Evolutionary conservation across 2,888 invertebrate genomes (phyloP).

Genomic region (Mythimna albipuncta): DNA sequence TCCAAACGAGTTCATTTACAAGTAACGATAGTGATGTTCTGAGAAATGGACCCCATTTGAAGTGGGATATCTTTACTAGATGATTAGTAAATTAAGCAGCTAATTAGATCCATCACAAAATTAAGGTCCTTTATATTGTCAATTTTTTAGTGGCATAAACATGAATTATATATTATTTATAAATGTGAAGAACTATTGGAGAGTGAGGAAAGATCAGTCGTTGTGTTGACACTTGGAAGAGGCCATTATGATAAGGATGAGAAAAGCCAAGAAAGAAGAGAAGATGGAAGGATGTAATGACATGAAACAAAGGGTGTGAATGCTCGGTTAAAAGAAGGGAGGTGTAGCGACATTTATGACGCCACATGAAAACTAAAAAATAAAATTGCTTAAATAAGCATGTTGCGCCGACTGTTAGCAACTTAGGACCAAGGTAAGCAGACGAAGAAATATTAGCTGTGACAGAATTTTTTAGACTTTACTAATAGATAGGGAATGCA

Average conservation of each 20-base stretch:
- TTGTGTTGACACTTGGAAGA: too few relatives aligned
- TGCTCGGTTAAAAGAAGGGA: too few relatives aligned
- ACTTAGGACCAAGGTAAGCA: neutral
- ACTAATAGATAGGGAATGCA: neutral
- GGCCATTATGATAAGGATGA: too few relatives aligned
- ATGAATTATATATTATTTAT: too few relatives aligned
- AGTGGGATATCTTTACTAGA: neutral
- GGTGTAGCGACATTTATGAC: too few relatives aligned
- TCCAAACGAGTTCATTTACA: conserved; percentile 18
- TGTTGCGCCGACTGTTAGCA: neutral
- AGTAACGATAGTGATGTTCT: neutral
- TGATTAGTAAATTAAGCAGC: neutral
- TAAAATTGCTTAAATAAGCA: neutral
- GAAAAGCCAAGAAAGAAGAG: neutral
- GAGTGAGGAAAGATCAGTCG: neutral
- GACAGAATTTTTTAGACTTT: too few relatives aligned
- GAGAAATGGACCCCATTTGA: neutral
- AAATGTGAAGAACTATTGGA: neutral
- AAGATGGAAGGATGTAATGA: neutral
- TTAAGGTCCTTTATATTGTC: too few relatives aligned
- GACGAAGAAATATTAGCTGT: neutral
- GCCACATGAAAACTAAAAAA: too few relatives aligned
- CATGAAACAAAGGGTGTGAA: neutral
- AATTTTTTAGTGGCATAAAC: too few relatives aligned
- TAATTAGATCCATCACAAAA: neutral